Conservation (phyloP, 2,888 invertebrate genomes). For the Argyresthia goedartella region DNA sequence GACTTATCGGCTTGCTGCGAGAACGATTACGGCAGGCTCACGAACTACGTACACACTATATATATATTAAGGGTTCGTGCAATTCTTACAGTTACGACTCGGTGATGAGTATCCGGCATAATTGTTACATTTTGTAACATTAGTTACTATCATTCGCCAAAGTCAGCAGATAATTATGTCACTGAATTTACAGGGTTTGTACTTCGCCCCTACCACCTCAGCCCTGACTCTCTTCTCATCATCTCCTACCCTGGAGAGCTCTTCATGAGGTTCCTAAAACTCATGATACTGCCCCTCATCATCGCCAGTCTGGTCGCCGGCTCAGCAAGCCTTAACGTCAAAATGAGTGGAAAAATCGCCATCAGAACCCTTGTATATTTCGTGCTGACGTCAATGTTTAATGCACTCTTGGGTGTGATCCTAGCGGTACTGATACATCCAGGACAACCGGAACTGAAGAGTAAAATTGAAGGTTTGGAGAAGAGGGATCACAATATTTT, state of each 20-base stretch:
- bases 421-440: constrained; percentile 83
- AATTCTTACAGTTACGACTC: no score
- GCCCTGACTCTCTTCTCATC: constrained; percentile 78
- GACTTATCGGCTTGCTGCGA: no score
- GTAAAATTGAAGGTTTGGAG: constrained; percentile 51
- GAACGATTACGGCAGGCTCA: no score
- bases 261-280: constrained; percentile 89
- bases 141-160: no score
- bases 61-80: no score
- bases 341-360: constrained; percentile 89
- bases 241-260: constrained; percentile 93
- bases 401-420: constrained; percentile 82
- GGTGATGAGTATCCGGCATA: no score
- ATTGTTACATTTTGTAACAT: no score
- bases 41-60: no score
- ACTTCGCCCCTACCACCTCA: constrained; percentile 76
- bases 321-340: constrained; percentile 87
- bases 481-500: constrained; percentile 78
- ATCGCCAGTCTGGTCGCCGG: constrained; percentile 89
- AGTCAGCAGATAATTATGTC: no score
- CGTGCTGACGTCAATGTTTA: constrained; percentile 83
- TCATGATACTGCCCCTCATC: constrained; percentile 90
- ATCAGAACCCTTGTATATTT: constrained; percentile 86
- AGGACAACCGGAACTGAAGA: constrained; percentile 77
- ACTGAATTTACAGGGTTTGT: constrained; percentile 73